phyloP scores from a whole-genome alignment of 2,113 vertebrate genomes.

The Rhinolophus ferrumequinum region DNA sequence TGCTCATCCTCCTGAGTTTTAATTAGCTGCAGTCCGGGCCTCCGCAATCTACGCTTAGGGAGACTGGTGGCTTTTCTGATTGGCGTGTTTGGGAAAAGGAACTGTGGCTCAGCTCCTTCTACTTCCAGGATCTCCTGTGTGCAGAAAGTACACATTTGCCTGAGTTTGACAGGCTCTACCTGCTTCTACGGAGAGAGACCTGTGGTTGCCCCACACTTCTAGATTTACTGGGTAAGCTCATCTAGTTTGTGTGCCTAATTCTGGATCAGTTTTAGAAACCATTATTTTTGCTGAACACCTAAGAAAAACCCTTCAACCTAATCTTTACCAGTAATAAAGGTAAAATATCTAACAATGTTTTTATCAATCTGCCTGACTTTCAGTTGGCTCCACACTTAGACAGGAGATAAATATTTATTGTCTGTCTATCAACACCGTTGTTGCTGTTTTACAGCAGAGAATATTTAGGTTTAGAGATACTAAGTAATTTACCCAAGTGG shows the following conservation, averaged over 20 bases:
- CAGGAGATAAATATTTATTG: not conserved
- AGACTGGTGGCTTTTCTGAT: not conserved
- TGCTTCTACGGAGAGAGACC: not conserved
- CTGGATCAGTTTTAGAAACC: conserved; percentile 13
- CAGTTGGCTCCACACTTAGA: not conserved
- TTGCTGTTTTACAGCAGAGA: not conserved
- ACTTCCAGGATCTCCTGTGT: not conserved
- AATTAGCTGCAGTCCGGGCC: not conserved
- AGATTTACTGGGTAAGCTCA: not conserved
- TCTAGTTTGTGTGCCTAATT: not conserved
- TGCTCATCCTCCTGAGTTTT: not conserved
- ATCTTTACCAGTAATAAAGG: conserved; percentile 18
- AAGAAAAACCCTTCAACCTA: conserved; percentile 20
- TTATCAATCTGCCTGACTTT: not conserved
- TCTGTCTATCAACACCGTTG: not conserved
- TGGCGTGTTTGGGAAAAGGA: not conserved
- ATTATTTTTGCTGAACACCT: not conserved
- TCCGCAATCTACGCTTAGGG: not conserved
- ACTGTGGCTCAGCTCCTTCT: not conserved
- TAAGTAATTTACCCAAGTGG: conserved; percentile 21
- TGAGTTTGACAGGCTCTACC: not conserved
- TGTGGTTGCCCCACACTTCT: not conserved
- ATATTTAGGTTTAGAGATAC: not conserved
- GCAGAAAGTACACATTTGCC: not conserved
- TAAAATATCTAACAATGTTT: not conserved